These are phyloP conservation scores for Melanotaenia pygmaea DNA, from an alignment of 2,797 vertebrate species.

Conservation along the genomic window DNA sequence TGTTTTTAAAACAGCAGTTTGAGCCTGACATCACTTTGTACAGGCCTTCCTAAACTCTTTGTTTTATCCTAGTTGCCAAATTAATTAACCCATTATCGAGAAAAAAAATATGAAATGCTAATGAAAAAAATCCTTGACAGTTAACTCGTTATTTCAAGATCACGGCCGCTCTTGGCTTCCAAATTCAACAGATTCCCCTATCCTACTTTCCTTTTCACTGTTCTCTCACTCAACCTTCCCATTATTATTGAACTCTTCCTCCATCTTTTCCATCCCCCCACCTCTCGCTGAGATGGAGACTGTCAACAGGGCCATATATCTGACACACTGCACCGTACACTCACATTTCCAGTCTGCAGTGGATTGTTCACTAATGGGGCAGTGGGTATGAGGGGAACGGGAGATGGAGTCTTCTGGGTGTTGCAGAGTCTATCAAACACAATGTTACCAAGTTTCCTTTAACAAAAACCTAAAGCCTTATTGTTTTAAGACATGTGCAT, in stretches of 20 bases:
- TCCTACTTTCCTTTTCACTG: slow-evolving; percentile 4
- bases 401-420: slow-evolving; percentile 40
- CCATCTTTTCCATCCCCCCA: slow-evolving; percentile 37
- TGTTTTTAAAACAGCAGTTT: no score
- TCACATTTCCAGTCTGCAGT: slow-evolving; percentile 29
- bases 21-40: no score
- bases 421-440: slow-evolving; percentile 43
- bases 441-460: slow-evolving; percentile 42
- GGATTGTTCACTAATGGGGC: slow-evolving; percentile 61
- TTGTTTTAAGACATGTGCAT: neutral
- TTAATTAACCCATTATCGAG: no score
- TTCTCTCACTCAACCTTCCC: slow-evolving; percentile 7
- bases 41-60: no score
- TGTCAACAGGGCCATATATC: slow-evolving; percentile 68
- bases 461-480: slow-evolving; percentile 35
- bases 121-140: no score
- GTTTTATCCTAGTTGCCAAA: no score
- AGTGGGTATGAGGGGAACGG: slow-evolving; percentile 44
- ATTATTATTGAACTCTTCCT: slow-evolving; percentile 8
- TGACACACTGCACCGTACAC: slow-evolving; percentile 58
- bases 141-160: no score
- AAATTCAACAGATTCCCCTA: neutral
- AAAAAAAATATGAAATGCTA: no score
- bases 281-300: slow-evolving; percentile 40
- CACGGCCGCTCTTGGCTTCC: no score